phyloP scores from a whole-genome alignment of 2,113 vertebrate species.

The Romanogobio albipinnatus region DNA sequence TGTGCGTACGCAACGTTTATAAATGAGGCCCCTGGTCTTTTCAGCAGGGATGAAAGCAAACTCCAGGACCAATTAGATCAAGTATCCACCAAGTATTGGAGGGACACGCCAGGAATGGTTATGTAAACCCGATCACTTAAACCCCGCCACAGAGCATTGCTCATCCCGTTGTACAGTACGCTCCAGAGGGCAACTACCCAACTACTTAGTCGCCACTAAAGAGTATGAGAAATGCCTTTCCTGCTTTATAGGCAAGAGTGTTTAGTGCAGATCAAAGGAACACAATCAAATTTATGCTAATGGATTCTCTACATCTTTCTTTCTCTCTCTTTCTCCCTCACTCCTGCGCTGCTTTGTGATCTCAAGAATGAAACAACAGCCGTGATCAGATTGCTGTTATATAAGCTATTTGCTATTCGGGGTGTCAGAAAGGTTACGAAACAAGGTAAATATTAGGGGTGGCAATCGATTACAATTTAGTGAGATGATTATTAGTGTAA shows the following conservation, averaged over 20 bases:
- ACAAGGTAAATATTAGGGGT: not conserved
- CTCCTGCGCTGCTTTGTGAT: not conserved
- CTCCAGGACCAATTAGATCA: slow-evolving; percentile 71
- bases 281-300: slow-evolving; percentile 58
- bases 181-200: slow-evolving; percentile 13
- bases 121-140: slow-evolving; percentile 29
- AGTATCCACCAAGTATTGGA: slow-evolving; percentile 56
- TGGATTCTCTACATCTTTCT: not conserved
- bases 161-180: not conserved
- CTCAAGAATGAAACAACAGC: not conserved
- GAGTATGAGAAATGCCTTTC: slow-evolving; percentile 14
- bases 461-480: not conserved
- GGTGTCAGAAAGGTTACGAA: not conserved
- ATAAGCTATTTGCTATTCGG: not conserved
- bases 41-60: slow-evolving; percentile 57
- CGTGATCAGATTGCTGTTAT: not conserved
- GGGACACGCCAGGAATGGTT: slow-evolving; percentile 55
- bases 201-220: slow-evolving; percentile 22
- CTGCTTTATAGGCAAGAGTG: slow-evolving; percentile 40
- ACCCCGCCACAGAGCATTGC: slow-evolving; percentile 50
- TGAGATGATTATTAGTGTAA: not conserved
- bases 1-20: too few relatives aligned
- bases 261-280: slow-evolving; percentile 55
- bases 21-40: too few relatives aligned
- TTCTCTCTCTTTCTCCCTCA: slow-evolving; percentile 4